A percentile compares a stretch with the other conserved stretches of the same genome.
These are phyloP conservation scores for Turritopsis dohrnii DNA, from an alignment of 30 jellyfish, hydroid and myxozoan species.

Conservation along the genomic window DNA sequence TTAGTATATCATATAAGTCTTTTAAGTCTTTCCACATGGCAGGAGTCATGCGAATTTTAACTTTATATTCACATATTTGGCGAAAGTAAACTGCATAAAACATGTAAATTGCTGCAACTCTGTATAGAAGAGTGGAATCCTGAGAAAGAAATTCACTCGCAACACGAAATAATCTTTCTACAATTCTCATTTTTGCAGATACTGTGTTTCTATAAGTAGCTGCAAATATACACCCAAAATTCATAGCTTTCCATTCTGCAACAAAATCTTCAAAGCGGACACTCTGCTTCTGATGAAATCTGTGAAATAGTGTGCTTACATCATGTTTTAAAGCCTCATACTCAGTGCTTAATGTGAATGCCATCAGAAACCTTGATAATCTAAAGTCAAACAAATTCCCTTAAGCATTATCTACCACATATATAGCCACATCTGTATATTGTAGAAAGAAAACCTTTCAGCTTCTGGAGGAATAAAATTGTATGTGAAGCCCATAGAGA, in stretches of 20 bases:
- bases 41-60: slow-evolving; percentile 33
- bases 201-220: slow-evolving; percentile 23
- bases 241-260: slow-evolving; percentile 28
- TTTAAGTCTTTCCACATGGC: slow-evolving; percentile 38
- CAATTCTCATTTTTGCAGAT: slow-evolving; percentile 32
- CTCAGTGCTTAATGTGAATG: slow-evolving; percentile 32
- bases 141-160: slow-evolving; percentile 40
- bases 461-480: too few relatives aligned
- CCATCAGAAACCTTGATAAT: too few relatives aligned
- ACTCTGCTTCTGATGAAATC: slow-evolving; percentile 38
- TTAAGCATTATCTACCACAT: too few relatives aligned
- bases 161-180: slow-evolving; percentile 32
- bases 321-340: slow-evolving; percentile 39
- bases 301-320: slow-evolving; percentile 21
- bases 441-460: too few relatives aligned
- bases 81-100: slow-evolving; percentile 33
- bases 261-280: slow-evolving; percentile 37
- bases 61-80: slow-evolving; percentile 27
- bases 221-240: slow-evolving; percentile 18
- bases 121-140: slow-evolving; percentile 31
- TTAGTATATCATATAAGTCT: slow-evolving; percentile 4
- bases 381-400: too few relatives aligned
- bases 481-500: too few relatives aligned
- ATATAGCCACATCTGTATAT: too few relatives aligned
- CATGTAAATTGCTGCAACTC: slow-evolving; percentile 38